These are phyloP conservation scores for Ispidina picta DNA, from an alignment of 2,797 vertebrate species.

Conservation along the genomic window DNA sequence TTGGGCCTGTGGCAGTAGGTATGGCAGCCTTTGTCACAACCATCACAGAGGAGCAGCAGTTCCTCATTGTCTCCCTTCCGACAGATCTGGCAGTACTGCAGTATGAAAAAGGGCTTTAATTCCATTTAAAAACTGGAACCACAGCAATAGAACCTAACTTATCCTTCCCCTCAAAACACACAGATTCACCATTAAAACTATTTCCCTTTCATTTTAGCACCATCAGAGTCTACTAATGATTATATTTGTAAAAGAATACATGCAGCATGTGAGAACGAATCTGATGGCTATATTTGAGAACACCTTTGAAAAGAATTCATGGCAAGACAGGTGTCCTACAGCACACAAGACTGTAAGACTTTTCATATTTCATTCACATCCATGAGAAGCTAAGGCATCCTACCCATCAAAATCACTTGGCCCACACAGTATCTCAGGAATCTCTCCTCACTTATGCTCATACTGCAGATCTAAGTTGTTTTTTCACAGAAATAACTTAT, in stretches of 20 bases:
- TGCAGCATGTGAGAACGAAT: slow-evolving; percentile 33
- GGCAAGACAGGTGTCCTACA: slow-evolving; percentile 19
- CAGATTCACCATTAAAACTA: not conserved
- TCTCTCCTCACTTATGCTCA: not conserved
- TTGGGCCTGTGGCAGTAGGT: slow-evolving; percentile 99
- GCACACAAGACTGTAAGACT: slow-evolving; percentile 39
- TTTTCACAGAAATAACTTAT: not conserved
- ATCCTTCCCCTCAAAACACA: slow-evolving; percentile 32
- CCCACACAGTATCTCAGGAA: not conserved
- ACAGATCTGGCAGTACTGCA: slow-evolving; percentile 97
- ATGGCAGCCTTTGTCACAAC: slow-evolving; percentile 98
- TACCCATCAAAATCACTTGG: not conserved
- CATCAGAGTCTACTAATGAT: not conserved
- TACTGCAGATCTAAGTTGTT: not conserved
- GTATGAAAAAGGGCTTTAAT: slow-evolving; percentile 57
- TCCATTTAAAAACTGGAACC: not conserved
- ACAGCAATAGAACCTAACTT: not conserved
- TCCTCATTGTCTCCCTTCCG: slow-evolving; percentile 98
- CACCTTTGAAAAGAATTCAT: slow-evolving; percentile 49
- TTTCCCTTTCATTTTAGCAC: slow-evolving; percentile 42
- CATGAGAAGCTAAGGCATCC: not conserved
- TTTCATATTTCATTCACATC: not conserved
- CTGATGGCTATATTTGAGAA: slow-evolving; percentile 32
- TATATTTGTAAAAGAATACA: not conserved
- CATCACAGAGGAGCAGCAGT: slow-evolving; percentile 95